A percentile compares a stretch with the other conserved stretches of the same genome.
These are phyloP conservation scores for Drosophila kanekoi DNA, from an alignment of 2,888 invertebrate genomes.

Conservation along the genomic window DNA sequence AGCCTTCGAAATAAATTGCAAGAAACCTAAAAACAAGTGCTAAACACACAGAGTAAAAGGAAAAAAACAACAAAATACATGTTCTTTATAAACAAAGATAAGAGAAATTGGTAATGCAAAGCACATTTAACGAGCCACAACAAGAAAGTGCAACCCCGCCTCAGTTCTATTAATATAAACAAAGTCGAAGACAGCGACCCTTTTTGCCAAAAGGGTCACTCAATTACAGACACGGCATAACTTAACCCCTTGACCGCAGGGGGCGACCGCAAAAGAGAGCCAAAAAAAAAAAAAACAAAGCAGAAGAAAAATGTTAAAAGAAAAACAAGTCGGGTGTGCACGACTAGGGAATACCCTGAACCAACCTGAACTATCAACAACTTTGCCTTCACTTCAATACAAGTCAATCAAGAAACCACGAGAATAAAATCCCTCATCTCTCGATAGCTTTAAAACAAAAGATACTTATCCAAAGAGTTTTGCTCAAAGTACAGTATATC, in stretches of 20 bases:
- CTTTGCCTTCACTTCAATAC: too few species aligned
- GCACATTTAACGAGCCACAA: conserved; percentile 27
- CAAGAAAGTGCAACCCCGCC: background rate
- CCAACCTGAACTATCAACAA: too few species aligned
- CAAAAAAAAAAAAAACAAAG: conserved; percentile 18
- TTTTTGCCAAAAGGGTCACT: conserved; percentile 56
- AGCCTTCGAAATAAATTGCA: background rate
- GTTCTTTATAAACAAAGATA: conserved; percentile 29
- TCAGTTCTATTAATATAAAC: conserved; percentile 41
- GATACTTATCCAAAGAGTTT: too few species aligned
- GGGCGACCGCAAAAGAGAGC: conserved; percentile 8
- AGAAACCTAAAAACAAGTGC: conserved; percentile 2
- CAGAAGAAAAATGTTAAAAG: conserved; percentile 6
- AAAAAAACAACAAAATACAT: conserved; percentile 11
- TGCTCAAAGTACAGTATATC: too few species aligned
- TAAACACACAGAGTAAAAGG: background rate
- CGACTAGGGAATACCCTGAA: too few species aligned
- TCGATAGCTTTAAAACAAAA: too few species aligned
- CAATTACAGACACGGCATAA: conserved; percentile 54
- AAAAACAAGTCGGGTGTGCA: conserved; percentile 1
- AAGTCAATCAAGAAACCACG: too few species aligned
- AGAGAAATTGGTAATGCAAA: conserved; percentile 18
- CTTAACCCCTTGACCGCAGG: conserved; percentile 45
- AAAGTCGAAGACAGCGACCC: conserved; percentile 22
- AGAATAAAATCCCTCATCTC: too few species aligned